Percentiles rank a stretch among this genome's conserved stretches.
These are phyloP conservation scores for Drosophila subobscura DNA, from an alignment of 1,140 invertebrate species.

Conservation along the genomic window DNA sequence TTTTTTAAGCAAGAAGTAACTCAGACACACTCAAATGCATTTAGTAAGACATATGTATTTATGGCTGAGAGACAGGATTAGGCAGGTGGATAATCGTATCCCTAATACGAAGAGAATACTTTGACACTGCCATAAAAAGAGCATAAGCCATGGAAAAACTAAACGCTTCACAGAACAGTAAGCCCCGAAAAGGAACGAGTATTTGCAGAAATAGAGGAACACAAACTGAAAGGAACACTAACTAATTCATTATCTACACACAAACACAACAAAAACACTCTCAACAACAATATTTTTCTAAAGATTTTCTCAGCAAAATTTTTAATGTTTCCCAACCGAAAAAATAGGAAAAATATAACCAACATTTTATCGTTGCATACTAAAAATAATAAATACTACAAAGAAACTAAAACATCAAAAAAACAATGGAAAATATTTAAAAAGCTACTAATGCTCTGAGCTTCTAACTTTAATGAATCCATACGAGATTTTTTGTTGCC, in stretches of 20 bases:
- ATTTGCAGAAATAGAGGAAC: constrained; percentile 21
- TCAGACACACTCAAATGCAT: constrained; percentile 22
- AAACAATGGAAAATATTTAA: constrained; percentile 46
- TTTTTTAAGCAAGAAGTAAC: constrained; percentile 45
- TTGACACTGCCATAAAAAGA: constrained; percentile 43
- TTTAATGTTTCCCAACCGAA: constrained; percentile 61
- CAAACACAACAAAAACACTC: constrained; percentile 21
- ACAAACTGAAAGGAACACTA: constrained; percentile 12
- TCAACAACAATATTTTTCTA: constrained; percentile 68
- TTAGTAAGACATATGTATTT: constrained; percentile 23
- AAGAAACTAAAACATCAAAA: constrained; percentile 28
- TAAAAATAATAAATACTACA: constrained; percentile 43
- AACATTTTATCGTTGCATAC: constrained; percentile 56
- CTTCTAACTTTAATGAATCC: constrained; percentile 71
- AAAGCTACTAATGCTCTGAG: constrained; percentile 76
- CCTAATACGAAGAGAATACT: constrained; percentile 12
- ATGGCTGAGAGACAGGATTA: background rate
- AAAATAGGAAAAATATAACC: constrained; percentile 1
- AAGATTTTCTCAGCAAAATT: constrained; percentile 66
- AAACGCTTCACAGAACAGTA: constrained; percentile 68
- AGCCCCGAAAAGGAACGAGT: constrained; percentile 29
- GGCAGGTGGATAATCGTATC: background rate
- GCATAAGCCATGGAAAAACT: constrained; percentile 65
- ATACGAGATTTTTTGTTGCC: constrained; percentile 61
- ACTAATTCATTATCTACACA: constrained; percentile 35